Evolutionary conservation across 2,888 invertebrate species (phyloP).

Genomic region (Chalcis sispes): DNA sequence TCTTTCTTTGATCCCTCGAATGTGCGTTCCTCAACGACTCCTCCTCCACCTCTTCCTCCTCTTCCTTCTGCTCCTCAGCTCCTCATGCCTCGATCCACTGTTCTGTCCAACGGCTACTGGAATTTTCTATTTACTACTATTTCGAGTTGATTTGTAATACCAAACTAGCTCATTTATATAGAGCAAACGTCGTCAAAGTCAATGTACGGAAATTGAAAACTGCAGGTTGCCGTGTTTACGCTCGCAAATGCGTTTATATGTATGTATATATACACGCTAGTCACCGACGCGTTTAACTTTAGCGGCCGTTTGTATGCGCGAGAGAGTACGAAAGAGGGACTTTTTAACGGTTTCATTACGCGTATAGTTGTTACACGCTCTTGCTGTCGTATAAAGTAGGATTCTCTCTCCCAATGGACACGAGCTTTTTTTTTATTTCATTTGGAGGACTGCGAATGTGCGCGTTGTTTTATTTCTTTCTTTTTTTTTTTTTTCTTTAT

Average conservation of each 20-base stretch:
- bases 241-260: too few relatives aligned
- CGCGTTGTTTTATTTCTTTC: too few relatives aligned
- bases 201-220: too few relatives aligned
- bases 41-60: constrained; percentile 22
- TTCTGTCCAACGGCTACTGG: constrained; percentile 60
- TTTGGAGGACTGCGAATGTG: not conserved
- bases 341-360: constrained; percentile 32
- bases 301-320: not conserved
- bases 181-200: too few relatives aligned
- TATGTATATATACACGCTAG: not conserved
- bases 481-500: too few relatives aligned
- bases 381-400: too few relatives aligned
- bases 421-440: too few relatives aligned
- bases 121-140: constrained; percentile 66
- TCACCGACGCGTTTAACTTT: too few relatives aligned
- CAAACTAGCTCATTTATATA: constrained; percentile 38
- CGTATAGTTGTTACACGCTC: not conserved
- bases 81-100: not conserved
- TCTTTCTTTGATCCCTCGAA: constrained; percentile 58
- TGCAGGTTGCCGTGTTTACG: too few relatives aligned
- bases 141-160: constrained; percentile 54
- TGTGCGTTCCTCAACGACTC: constrained; percentile 24
- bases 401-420: too few relatives aligned
- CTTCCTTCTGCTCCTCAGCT: constrained; percentile 4
- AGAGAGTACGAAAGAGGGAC: not conserved